phyloP scores from a whole-genome alignment of 1,140 invertebrate species.

The Hyles euphorbiae region DNA sequence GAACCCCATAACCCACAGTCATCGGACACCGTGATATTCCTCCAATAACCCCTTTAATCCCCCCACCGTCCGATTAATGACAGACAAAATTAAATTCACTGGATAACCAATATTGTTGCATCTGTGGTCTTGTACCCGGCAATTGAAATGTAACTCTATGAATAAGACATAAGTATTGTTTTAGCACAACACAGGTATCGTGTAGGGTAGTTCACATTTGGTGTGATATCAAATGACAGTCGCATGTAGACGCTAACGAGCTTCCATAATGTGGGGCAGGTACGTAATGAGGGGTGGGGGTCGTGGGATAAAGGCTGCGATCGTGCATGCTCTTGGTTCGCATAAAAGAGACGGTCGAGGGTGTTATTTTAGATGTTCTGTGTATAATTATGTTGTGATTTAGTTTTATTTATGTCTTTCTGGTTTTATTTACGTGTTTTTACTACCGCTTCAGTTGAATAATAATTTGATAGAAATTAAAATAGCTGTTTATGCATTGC shows the following conservation, averaged over 20 bases:
- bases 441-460: too few relatives aligned
- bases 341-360: too few relatives aligned
- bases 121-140: conserved; percentile 14
- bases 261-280: conserved; percentile 47
- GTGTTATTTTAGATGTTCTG: too few relatives aligned
- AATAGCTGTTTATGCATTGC: too few relatives aligned
- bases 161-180: too few relatives aligned
- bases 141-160: too few relatives aligned
- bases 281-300: conserved; percentile 20
- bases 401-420: too few relatives aligned
- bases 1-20: not conserved
- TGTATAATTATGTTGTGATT: too few relatives aligned
- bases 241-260: conserved; percentile 63
- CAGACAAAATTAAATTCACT: conserved; percentile 64
- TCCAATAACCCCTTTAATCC: conserved; percentile 60
- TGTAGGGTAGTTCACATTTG: conserved; percentile 21
- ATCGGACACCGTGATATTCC: conserved; percentile 31
- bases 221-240: conserved; percentile 65
- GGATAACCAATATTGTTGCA: conserved; percentile 47
- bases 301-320: conserved; percentile 9
- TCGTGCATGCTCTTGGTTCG: too few relatives aligned
- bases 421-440: too few relatives aligned
- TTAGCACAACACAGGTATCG: not conserved
- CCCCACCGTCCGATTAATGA: conserved; percentile 56
- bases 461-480: too few relatives aligned